phyloP scores from a whole-genome alignment of 2,888 invertebrate species.

The Lepetodrilus schrolli region DNA sequence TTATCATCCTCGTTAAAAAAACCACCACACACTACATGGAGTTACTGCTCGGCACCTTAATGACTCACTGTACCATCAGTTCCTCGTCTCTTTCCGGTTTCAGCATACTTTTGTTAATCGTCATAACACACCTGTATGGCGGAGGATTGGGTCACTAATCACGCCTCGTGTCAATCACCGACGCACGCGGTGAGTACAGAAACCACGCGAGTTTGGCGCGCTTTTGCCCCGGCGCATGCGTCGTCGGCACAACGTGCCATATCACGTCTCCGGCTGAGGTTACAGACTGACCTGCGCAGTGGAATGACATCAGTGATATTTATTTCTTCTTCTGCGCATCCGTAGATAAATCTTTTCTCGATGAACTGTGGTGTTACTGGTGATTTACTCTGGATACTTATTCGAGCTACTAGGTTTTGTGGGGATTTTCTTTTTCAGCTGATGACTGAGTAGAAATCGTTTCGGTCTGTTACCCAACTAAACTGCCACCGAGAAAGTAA shows the following conservation, averaged over 20 bases:
- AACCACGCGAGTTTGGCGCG: neutral
- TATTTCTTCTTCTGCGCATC: conserved; percentile 7
- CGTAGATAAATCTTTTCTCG: conserved; percentile 13
- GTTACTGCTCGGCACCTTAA: too few species aligned
- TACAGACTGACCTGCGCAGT: neutral
- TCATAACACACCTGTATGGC: conserved; percentile 7
- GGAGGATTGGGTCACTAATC: conserved; percentile 4
- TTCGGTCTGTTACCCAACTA: neutral
- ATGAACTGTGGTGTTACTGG: neutral
- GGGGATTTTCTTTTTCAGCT: neutral
- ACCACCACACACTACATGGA: too few species aligned
- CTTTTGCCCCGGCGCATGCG: neutral
- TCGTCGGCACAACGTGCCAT: neutral
- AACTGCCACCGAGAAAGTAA: neutral
- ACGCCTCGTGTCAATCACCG: conserved; percentile 8
- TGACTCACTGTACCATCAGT: neutral
- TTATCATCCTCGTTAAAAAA: too few species aligned
- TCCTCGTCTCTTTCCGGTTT: neutral
- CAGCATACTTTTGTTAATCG: neutral
- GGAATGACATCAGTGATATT: neutral
- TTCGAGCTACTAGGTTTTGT: neutral
- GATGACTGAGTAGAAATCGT: neutral
- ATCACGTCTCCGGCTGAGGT: neutral
- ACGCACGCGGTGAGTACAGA: conserved; percentile 2
- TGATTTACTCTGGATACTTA: neutral